Percentiles rank a stretch among this genome's conserved stretches.
Evolutionary conservation across 2,888 invertebrate genomes (phyloP).

Genomic region (Parasteatoda lunata): DNA sequence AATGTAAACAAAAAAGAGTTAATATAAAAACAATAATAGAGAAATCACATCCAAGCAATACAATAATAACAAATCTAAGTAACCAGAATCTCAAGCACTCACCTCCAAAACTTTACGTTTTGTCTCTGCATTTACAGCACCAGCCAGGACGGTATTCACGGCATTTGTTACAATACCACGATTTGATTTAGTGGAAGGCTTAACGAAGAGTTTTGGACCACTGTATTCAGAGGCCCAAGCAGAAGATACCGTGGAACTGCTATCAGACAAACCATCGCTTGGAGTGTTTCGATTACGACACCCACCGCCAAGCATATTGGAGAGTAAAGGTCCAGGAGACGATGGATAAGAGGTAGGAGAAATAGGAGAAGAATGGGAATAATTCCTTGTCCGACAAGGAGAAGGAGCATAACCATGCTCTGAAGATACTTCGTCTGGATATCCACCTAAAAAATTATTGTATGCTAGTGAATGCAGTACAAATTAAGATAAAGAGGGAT

Average conservation of each 20-base stretch:
- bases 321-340: conserved; percentile 38
- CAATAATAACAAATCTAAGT: too few species aligned
- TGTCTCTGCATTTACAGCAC: conserved; percentile 94
- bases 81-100: conserved; percentile 35
- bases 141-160: conserved; percentile 98
- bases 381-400: conserved; percentile 45
- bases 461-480: too few species aligned
- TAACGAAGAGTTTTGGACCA: conserved; percentile 96
- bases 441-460: conserved; percentile 34
- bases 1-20: neutral
- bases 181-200: conserved; percentile 97
- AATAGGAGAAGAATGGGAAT: conserved; percentile 57
- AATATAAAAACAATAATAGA: neutral
- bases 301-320: conserved; percentile 28
- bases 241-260: conserved; percentile 68
- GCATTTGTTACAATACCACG: conserved; percentile 95
- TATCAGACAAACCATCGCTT: conserved; percentile 70
- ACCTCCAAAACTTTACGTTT: conserved; percentile 92
- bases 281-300: conserved; percentile 63
- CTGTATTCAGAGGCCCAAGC: conserved; percentile 70
- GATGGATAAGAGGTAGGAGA: conserved; percentile 58
- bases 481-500: too few species aligned
- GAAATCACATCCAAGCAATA: neutral
- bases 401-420: conserved; percentile 61
- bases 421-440: conserved; percentile 60